Evolutionary conservation across 2,888 invertebrate genomes (phyloP), one percentile per base, ranked within the genome.

Genomic region (Andrena marginata): DNA sequence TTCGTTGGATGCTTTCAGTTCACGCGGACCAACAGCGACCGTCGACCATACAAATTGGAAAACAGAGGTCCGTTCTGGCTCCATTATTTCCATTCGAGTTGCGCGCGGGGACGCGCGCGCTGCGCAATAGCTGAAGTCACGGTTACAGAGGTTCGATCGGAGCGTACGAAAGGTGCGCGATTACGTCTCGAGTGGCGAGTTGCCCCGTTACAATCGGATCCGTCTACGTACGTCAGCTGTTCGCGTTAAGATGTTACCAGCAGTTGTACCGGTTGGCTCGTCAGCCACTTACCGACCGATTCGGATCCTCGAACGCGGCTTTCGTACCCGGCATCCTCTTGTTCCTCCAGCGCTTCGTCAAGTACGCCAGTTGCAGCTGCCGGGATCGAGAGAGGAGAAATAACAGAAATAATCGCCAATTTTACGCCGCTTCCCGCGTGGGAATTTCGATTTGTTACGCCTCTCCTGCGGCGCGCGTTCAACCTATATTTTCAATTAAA

Each of bases 381-480:
- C 59, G 69, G 33, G 16, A 29, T 23, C 75, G 51, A 75, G 71
- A 29, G 71, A 35, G 31, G 59, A 71, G 62, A 77, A 79, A 77
- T 85, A 85, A 79, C 80, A 74, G 65, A 77, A 79, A 77, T 85
- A 85, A 80, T 83, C 70, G 80, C 77, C 69, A 79, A 82, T 82
- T 75, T 85, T 74, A 35, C 59, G 60, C 31, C 56, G 51, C 42
- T 62, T 49, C 33, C 16, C 54, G 13, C 16, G 42, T 13, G 29
- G 54, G 6, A 56, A 60, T 33, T 68, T 71, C 62, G 54, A 49
- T 26, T 42, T 56, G 65, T 51, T 33, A 33, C 54, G 33, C 64
- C 20, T 48, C 8, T 29, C 26, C 23, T 3, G 23, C 23, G 16
- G 23, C 29, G 54, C 49, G 42, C 60, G 59, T 75, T 72, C 69